A percentile compares a stretch with the other conserved stretches of the same genome.
phyloP scores from a whole-genome alignment of 2,113 vertebrate genomes.

The Chaetops frenatus region DNA sequence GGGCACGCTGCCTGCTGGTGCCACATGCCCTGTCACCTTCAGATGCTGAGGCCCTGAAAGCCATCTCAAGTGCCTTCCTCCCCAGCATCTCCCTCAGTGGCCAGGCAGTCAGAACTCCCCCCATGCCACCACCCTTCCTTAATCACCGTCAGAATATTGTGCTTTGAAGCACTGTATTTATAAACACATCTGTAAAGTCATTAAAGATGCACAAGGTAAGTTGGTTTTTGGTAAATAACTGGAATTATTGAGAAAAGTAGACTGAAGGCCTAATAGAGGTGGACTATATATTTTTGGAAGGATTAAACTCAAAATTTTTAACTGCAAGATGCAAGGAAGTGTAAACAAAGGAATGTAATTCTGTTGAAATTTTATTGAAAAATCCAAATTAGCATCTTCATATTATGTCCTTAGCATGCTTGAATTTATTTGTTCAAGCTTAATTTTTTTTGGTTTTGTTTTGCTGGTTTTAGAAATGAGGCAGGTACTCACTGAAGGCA shows the following conservation, averaged over 20 bases:
- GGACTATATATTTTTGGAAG: not conserved
- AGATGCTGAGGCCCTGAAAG: not conserved
- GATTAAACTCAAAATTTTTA: not conserved
- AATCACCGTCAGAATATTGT: not conserved
- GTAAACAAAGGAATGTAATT: not conserved
- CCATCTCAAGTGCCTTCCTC: not conserved
- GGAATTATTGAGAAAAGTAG: not conserved
- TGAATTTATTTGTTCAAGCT: not conserved
- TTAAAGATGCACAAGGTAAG: not conserved
- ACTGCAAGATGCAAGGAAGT: not conserved
- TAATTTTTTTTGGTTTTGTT: not conserved
- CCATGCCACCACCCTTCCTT: not conserved
- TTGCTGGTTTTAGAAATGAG: not conserved
- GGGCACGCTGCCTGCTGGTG: fast-evolving
- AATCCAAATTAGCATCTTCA: not conserved
- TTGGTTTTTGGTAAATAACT: not conserved
- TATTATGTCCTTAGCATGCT: not conserved
- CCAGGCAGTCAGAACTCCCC: not conserved
- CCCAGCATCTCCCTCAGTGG: not conserved
- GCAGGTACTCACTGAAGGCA: not conserved
- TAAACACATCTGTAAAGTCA: fast-evolving
- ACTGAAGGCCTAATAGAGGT: not conserved
- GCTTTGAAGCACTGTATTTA: not conserved
- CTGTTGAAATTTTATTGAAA: not conserved
- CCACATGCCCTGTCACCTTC: fast-evolving